phyloP scores from a whole-genome alignment of 92 coral and sea anemone species.

The Palythoa heliodiscus region DNA sequence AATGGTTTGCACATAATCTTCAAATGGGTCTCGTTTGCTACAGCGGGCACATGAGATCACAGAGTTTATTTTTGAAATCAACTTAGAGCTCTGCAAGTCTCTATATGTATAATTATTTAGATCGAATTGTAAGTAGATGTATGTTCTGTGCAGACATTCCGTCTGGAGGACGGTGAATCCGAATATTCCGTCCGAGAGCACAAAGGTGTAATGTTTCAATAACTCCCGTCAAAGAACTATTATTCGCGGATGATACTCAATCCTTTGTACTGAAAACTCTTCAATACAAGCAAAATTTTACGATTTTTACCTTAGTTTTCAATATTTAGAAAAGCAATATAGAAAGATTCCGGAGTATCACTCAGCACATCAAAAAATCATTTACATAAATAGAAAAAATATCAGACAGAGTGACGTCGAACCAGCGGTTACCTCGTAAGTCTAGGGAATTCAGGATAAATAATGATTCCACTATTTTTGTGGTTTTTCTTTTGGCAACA shows the following conservation, averaged over 20 bases:
- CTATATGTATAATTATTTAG: neutral
- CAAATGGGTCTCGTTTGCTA: neutral
- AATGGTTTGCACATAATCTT: neutral
- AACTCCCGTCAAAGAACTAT: slow-evolving; percentile 28
- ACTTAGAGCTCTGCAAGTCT: neutral
- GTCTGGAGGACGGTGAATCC: slow-evolving; percentile 18
- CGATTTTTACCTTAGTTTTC: neutral
- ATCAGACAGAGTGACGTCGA: neutral
- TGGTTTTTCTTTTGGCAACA: neutral
- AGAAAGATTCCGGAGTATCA: neutral
- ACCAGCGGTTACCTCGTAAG: neutral
- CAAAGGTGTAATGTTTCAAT: slow-evolving; percentile 37
- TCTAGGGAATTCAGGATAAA: neutral
- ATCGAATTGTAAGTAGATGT: neutral
- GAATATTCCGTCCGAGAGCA: slow-evolving; percentile 19
- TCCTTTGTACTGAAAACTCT: neutral
- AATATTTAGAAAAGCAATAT: neutral
- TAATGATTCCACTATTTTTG: neutral
- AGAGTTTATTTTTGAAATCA: neutral
- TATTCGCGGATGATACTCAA: slow-evolving; percentile 35
- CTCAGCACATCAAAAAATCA: neutral
- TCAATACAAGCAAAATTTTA: neutral
- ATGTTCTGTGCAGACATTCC: slow-evolving; percentile 41
- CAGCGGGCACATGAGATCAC: neutral
- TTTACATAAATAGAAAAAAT: neutral